Evolutionary conservation across 2,797 vertebrate genomes (phyloP), one percentile per base, ranked within the genome.

Genomic region (Micropoecilia bifurca): DNA sequence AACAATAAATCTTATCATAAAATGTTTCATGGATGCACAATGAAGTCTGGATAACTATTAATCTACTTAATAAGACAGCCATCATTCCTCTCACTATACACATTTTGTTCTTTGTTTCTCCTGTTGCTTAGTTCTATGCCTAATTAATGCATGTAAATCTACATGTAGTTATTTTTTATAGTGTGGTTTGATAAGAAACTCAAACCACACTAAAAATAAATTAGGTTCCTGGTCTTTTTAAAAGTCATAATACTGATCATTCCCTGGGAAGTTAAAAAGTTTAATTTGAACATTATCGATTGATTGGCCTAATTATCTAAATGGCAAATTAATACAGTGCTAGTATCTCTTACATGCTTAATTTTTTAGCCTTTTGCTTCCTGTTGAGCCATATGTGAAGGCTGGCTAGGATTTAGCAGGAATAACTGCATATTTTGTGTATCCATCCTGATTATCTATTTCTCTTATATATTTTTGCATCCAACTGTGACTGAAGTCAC

Each of bases 401-500:
- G 20, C 28, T 71, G 41, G 2, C 22, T n/a, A 2, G 22, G 10
- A 46, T 71, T 45, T 45, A 0, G 2, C n/a, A 46, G 25, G 13
- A 71, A 28, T 46, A 28, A 28, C n/a, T 71, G 12, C 43, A 45
- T 71, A 71, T 71, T 71, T 71, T 46, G 39, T 12, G 28, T 18
- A 28, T 20, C 12, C 22, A 30, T 75, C 55, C 10, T 73, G 25
- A 28, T 73, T 69, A 77, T 36, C 68, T 80, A 55, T 4, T 43
- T n/a, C 9, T 36, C 13, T 48, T 22, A 1, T 30, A 71, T 46
- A 16, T 6, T 71, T 46, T 28, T 71, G 10, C 22, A 43, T 69
- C 25, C 30, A 80, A 36, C 61, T 71, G 43, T 72, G 61, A 53
- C 6, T 59, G 12, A 39, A 79, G 47, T 53, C 57, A 63, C 79